Conservation (phyloP, 37 sponge, comb jelly and placozoan species). For the Chondrilla cf. caribensis region DNA sequence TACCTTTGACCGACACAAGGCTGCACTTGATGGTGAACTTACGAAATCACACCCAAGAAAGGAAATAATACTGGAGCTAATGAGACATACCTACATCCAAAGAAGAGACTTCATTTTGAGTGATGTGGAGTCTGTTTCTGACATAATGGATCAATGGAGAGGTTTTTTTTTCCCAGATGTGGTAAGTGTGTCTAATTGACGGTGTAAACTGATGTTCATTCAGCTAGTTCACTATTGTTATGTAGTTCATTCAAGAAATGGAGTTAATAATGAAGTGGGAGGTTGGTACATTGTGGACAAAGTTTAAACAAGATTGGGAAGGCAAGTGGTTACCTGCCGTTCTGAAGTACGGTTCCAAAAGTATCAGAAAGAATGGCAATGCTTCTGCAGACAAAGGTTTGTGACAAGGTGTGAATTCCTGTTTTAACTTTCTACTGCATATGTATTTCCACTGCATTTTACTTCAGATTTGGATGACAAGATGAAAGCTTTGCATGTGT, state of each 20-base stretch:
- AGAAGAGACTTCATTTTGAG: slow-evolving; percentile 10
- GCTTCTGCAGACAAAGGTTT: too few species aligned
- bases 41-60: slow-evolving; percentile 28
- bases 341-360: too few species aligned
- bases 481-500: too few species aligned
- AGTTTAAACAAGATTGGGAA: too few species aligned
- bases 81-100: slow-evolving; percentile 8
- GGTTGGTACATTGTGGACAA: too few species aligned
- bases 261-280: not conserved
- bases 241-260: slow-evolving; percentile 33
- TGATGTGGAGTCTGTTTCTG: not conserved
- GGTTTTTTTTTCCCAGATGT: slow-evolving; percentile 8
- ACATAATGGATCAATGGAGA: slow-evolving; percentile 20
- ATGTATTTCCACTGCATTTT: too few species aligned
- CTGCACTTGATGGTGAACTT: slow-evolving; percentile 19
- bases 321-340: too few species aligned
- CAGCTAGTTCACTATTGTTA: not conserved
- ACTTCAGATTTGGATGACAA: too few species aligned
- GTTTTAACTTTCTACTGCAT: too few species aligned
- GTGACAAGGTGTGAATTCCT: too few species aligned
- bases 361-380: too few species aligned
- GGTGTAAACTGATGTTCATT: not conserved
- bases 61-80: slow-evolving; percentile 24
- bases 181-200: slow-evolving; percentile 2
- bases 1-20: slow-evolving; percentile 6